These are phyloP conservation scores for Amblyteles armatorius DNA, from an alignment of 2,888 invertebrate species.

Conservation along the genomic window DNA sequence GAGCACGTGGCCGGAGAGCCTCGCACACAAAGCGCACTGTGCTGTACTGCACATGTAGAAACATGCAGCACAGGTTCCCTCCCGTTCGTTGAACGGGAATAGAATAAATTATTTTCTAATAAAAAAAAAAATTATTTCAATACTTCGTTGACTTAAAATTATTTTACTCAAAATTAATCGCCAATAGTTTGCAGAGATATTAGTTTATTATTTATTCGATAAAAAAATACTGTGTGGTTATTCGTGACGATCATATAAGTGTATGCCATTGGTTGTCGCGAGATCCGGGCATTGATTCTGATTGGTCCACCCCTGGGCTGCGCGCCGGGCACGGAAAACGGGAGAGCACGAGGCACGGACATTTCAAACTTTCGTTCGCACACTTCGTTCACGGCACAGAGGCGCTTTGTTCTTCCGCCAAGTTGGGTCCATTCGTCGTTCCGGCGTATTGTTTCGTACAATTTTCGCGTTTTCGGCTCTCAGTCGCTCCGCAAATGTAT, in stretches of 20 bases:
- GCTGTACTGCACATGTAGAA: not conserved
- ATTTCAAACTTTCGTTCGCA: not conserved
- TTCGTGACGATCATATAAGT: not conserved
- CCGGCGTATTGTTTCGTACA: not conserved
- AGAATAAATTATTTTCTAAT: not conserved
- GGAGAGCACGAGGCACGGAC: not conserved
- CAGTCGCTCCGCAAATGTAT: not conserved
- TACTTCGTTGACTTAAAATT: not conserved
- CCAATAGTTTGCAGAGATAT: not conserved
- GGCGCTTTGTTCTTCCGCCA: not conserved
- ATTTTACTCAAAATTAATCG: not conserved
- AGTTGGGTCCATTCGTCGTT: not conserved
- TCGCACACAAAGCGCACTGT: not conserved
- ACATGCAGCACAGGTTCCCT: not conserved
- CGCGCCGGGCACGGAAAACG: not conserved
- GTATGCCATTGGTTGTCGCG: not conserved
- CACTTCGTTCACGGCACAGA: not conserved
- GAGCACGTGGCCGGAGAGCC: constrained; percentile 7
- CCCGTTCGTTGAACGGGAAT: not conserved
- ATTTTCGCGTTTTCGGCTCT: not conserved
- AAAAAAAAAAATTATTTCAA: not conserved
- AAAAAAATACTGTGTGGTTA: not conserved
- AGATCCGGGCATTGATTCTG: not conserved
- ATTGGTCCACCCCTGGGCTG: not conserved
- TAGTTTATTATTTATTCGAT: not conserved